Evolutionary conservation across 2,888 invertebrate species (phyloP).

Genomic region (Brenthis hecate): DNA sequence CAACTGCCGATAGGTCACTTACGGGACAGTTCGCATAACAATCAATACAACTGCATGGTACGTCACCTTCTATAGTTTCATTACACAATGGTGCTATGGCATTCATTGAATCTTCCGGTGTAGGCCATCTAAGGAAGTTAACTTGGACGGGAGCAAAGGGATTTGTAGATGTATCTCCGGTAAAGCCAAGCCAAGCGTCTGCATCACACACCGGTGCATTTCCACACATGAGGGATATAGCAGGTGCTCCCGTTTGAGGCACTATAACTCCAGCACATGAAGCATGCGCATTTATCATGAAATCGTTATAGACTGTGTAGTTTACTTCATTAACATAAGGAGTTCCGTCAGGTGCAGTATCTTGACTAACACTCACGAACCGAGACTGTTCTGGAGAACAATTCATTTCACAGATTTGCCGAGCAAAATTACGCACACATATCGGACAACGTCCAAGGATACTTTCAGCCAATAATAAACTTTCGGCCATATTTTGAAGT

Average conservation of each 20-base stretch:
- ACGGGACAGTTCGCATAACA: slow-evolving; percentile 85
- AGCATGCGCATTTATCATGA: slow-evolving; percentile 85
- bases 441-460: slow-evolving; percentile 91
- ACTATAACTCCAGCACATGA: slow-evolving; percentile 91
- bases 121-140: slow-evolving; percentile 74
- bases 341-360: slow-evolving; percentile 43
- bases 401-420: slow-evolving; percentile 90
- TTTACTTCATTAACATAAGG: slow-evolving; percentile 75
- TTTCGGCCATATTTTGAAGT: slow-evolving; percentile 74
- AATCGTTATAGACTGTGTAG: slow-evolving; percentile 81
- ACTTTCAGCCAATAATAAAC: slow-evolving; percentile 84
- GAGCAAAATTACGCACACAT: slow-evolving; percentile 89
- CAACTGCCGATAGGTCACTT: slow-evolving; percentile 64
- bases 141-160: slow-evolving; percentile 85
- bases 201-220: slow-evolving; percentile 84
- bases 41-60: slow-evolving; percentile 90
- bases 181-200: slow-evolving; percentile 84
- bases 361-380: slow-evolving; percentile 56
- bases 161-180: slow-evolving; percentile 81
- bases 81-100: slow-evolving; percentile 80
- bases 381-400: slow-evolving; percentile 88
- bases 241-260: slow-evolving; percentile 88
- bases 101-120: slow-evolving; percentile 69
- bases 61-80: slow-evolving; percentile 78
- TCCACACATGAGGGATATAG: slow-evolving; percentile 91